Evolutionary conservation across 2,888 invertebrate species (phyloP).

Genomic region (Cylloceria caligata): DNA sequence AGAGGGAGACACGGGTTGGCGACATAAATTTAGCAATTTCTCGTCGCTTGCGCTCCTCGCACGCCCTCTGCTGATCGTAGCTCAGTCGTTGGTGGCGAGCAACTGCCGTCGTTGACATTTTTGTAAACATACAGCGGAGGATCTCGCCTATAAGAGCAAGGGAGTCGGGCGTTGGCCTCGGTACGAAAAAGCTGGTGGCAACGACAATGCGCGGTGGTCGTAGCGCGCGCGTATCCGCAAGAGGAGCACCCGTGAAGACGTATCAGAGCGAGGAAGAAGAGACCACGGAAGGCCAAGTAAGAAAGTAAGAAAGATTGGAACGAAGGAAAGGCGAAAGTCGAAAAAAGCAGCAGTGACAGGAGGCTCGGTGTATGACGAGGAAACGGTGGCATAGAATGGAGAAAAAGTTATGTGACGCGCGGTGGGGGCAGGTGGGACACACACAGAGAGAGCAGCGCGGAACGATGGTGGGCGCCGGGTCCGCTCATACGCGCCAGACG

Average conservation of each 20-base stretch:
- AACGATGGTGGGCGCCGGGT: conserved; percentile 72
- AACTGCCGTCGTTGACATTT: conserved; percentile 66
- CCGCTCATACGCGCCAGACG: conserved; percentile 70
- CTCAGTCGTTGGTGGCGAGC: conserved; percentile 62
- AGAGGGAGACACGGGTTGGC: conserved; percentile 41
- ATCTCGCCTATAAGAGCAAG: background rate
- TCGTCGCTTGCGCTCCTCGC: conserved; percentile 39
- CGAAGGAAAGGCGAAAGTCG: conserved; percentile 52
- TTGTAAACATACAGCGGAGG: conserved; percentile 67
- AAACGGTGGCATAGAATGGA: conserved; percentile 34
- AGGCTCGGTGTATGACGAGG: conserved; percentile 28
- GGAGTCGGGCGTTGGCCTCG: background rate
- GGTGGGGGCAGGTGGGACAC: conserved; percentile 71
- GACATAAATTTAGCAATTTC: conserved; percentile 74
- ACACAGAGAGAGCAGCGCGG: conserved; percentile 62
- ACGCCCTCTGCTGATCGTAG: conserved; percentile 14
- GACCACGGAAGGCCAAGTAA: conserved; percentile 43
- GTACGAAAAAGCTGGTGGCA: conserved; percentile 48
- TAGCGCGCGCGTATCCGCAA: background rate
- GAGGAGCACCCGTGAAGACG: background rate
- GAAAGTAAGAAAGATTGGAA: conserved; percentile 34
- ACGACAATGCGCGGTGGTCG: background rate
- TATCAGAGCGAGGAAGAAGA: conserved; percentile 12
- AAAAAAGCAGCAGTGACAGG: conserved; percentile 43
- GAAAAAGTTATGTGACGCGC: conserved; percentile 49